Base-by-base conservation (phyloP, 2,888 invertebrate genomes). In the Orgyia antiqua region DNA sequence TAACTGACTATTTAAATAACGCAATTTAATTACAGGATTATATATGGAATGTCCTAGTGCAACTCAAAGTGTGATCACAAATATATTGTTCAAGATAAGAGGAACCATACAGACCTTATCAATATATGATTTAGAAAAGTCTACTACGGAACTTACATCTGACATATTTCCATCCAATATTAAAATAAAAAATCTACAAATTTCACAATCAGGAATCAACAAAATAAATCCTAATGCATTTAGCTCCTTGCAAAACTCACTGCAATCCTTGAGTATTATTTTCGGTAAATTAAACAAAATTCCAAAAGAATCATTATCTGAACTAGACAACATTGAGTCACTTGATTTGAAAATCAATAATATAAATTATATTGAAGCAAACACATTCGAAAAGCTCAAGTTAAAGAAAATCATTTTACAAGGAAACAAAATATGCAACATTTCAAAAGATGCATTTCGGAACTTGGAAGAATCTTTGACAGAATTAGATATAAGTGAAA, bases 11-110 rank as follows among this genome's bases (percentile, higher is more conserved):
- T n/a, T n/a, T n/a, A n/a, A n/a, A n/a, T n/a, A n/a, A n/a, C n/a
- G n/a, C n/a, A n/a, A n/a, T n/a, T n/a, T n/a, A n/a, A n/a, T 87
- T 79, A 43, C 83, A 90, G 90, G 95, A 38, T 88, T 96, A 43
- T 95, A 94, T 83, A 88, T 96, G 62, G 96, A 96, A 77, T 96
- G 96, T 71, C 94, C 95, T 23, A 93, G 93, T 29, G 94, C 94
- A 24, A 93, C 93, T 31, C 90, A 93, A 24, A 87, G 88, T 42
- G 91, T 93, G 27, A 88, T 96, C 50, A 91, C 90, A 68, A 88
- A 89, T 52, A 92, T 94, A 21, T 82, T 96, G 53, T 89, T 91
- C 53, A 89, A 90, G 66, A 90, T 92, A 62, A 88, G 88, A 52
- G 87, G 88, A 68, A 87, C 87, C 59, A 90, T 97, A 56, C 95